Base-by-base conservation (phyloP, 2,113 vertebrate genomes). In the Catharus bicknelli region DNA sequence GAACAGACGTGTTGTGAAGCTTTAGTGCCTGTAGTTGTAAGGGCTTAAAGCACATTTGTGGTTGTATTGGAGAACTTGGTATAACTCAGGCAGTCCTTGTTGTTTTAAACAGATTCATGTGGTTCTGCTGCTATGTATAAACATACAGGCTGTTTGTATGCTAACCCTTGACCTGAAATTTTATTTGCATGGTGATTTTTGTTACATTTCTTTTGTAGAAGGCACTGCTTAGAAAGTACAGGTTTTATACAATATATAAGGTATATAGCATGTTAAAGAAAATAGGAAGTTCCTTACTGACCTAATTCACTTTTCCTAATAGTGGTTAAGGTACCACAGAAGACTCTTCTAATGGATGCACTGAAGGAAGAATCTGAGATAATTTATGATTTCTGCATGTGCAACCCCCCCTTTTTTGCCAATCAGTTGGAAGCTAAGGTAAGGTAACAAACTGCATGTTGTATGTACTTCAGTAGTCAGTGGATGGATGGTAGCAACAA, bases 291-390 rank as follows among this genome's bases (percentile, higher is more conserved):
- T 84, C 25, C 20, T 87, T 86, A 57, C 40, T 86, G 42, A 81
- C 57, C 18, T 53, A 91, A 90, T 64, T 67, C 11, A 55, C 74
- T 1, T 92, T 95, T 94, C 84, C 68, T 93, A 5, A 64, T 94
- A 99, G 99, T 99, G 90, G 99, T 99, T 77, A 99, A 99, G 96
- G 99, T 99, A 48, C 99, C 99, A 73, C 99, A 99, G 97, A 99
- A 99, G 97, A 99, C 99, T 43, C 97, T 99, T 67, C 94, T 99
- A 81, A 99, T 99, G 98, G 99, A 99, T 91, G 99, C 99, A 25
- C 97, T 99, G 92, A 99, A 99, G 95, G 99, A 99, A 91, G 99
- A 99, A 96, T 99, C 98, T 23, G 98, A 98, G 80, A 98, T 99
- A 1, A 87, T 99, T 82, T 99, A 99, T 30, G 99, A 99, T 95